Evolutionary conservation across 2,797 vertebrate species (phyloP), one percentile per base, ranked within the genome.

Genomic region (Scarus forsteni): DNA sequence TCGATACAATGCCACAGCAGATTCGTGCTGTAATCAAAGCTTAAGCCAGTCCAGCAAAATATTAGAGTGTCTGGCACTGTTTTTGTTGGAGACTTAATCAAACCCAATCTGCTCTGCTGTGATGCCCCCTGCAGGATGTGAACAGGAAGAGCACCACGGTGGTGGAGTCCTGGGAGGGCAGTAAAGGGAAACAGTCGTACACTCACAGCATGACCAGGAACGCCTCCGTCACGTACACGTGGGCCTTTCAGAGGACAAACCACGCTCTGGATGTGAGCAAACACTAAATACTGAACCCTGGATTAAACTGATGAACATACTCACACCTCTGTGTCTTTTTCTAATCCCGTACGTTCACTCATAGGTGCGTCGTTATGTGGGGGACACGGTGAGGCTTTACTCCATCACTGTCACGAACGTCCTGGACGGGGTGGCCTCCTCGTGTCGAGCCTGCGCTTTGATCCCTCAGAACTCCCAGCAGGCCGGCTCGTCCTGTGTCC

Each of bases 161-260:
- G 83, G 96, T 99, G 79, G 98, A 99, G 86, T 98, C 97, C 0
- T 99, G 98, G 98, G 95, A 96, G 58, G 97, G 96, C 90, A 97
- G 88, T 44, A 97, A 97, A 84, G 95, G 91, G 65, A 97, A 95
- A 54, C 97, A 99, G 88, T 95, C 95, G 8, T 99, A 97, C 60
- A 95, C 96, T 0, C 96, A 99, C 80, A 87, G 95, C 52, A 93
- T 99, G 90, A 95, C 94, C 78, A 96, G 96, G 90, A 98, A 99
- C 0, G 94, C 95, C 70, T 96, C 98, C 0, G 96, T 97, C 63
- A 96, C 95, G 0, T 99, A 94, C 58, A 99, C 98, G 0, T 99
- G 98, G 98, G 98, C 98, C 34, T 99, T 99, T 83, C 98, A 99
- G 92, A 96, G 96, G 85, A 97, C 97, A 4, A 98, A 93, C 3